Percentiles rank a stretch among this genome's conserved stretches.
phyloP scores from a whole-genome alignment of 2,888 invertebrate genomes.

The Heliothis peltigera region DNA sequence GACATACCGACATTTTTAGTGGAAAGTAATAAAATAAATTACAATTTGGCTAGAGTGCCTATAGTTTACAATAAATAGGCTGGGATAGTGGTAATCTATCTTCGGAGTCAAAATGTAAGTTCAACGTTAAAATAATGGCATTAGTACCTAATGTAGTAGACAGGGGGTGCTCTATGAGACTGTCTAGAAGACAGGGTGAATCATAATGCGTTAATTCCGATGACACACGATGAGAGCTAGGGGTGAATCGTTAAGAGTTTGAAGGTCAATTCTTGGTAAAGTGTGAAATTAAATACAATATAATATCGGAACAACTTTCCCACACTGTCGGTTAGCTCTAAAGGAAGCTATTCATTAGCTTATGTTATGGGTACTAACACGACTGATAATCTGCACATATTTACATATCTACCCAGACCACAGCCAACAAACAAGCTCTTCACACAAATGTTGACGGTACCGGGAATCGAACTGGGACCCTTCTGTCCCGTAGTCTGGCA shows the following conservation, averaged over 20 bases:
- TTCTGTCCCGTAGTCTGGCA: no score
- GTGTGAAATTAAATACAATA: no score
- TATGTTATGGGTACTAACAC: no score
- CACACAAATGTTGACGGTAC: no score
- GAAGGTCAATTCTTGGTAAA: background rate
- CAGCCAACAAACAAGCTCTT: no score
- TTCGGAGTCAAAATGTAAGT: constrained; percentile 36
- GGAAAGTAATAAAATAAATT: constrained; percentile 38
- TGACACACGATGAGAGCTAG: constrained; percentile 57
- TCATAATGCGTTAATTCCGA: constrained; percentile 65
- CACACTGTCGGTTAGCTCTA: no score
- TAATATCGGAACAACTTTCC: no score
- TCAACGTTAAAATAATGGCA: constrained; percentile 42
- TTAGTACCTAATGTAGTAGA: constrained; percentile 19
- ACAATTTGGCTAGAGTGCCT: constrained; percentile 20
- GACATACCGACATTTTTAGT: constrained; percentile 3
- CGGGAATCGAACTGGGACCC: no score
- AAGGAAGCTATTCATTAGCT: no score
- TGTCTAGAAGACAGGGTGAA: constrained; percentile 60
- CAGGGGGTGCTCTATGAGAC: constrained; percentile 15
- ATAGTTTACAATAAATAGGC: constrained; percentile 20
- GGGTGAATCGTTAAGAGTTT: constrained; percentile 26
- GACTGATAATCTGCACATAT: no score
- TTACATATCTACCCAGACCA: no score
- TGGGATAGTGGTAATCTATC: constrained; percentile 27